phyloP scores from a whole-genome alignment of 2,797 vertebrate species.

The Pseudomugil gertrudae region DNA sequence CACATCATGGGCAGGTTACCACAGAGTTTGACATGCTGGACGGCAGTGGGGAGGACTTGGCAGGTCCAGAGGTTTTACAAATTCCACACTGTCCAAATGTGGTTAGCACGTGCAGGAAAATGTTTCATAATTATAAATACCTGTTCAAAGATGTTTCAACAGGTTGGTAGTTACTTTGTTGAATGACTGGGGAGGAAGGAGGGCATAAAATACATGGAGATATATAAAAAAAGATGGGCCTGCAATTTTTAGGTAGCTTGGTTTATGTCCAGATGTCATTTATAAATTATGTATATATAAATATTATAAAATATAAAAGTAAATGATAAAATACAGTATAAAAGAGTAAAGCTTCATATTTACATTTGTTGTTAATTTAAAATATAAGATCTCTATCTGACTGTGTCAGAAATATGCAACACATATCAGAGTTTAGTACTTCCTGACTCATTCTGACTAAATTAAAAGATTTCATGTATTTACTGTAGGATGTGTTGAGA shows the following conservation, averaged over 20 bases:
- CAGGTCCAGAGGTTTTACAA: slow-evolving; percentile 56
- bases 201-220: too few species aligned
- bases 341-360: too few species aligned
- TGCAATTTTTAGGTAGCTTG: too few species aligned
- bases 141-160: slow-evolving; percentile 35
- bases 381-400: slow-evolving; percentile 1
- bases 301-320: too few species aligned
- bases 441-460: neutral
- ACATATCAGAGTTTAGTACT: neutral
- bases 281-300: too few species aligned
- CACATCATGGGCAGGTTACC: slow-evolving; percentile 48
- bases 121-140: slow-evolving; percentile 53
- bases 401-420: neutral
- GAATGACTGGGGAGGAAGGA: neutral
- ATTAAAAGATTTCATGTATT: slow-evolving; percentile 11
- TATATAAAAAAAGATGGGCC: neutral
- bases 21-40: slow-evolving; percentile 69
- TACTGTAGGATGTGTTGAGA: neutral
- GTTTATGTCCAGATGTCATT: too few species aligned
- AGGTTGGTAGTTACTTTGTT: slow-evolving; percentile 7
- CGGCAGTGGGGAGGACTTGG: slow-evolving; percentile 63
- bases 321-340: too few species aligned
- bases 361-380: neutral
- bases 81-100: slow-evolving; percentile 69
- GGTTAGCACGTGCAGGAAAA: slow-evolving; percentile 59